Evolutionary conservation across 2,888 invertebrate genomes (phyloP), one percentile per base, ranked within the genome.

Genomic region (Theodoxus fluviatilis): DNA sequence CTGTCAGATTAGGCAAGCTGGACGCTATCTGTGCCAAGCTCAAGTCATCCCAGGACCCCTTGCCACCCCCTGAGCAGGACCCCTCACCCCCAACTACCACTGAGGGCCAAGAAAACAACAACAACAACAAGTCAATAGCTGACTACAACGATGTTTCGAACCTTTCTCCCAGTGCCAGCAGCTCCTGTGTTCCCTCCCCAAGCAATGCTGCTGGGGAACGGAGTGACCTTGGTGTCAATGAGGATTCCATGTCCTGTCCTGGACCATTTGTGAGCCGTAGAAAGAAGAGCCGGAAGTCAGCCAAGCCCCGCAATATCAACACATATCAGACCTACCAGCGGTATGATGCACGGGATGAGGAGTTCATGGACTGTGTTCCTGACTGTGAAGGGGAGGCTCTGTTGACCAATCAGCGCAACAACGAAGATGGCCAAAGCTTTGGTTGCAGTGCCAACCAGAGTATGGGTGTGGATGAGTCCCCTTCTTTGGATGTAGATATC

Each of bases 231-330:
- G n/a, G n/a, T n/a, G n/a, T n/a, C n/a, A n/a, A n/a, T n/a, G n/a
- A n/a, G n/a, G n/a, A n/a, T n/a, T n/a, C n/a, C n/a, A n/a, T n/a
- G n/a, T n/a, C n/a, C n/a, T n/a, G n/a, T n/a, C 12, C n/a, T 12
- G 6, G 25, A 35, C 47, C 47, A 9, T 64, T 65, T 25, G 72
- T 70, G 12, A 68, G 72, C 37, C 59, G 69, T 25, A 63, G 67
- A 25, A 71, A 71, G 52, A 76, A 74, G 43, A 75, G 75, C 38
- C 73, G 76, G 18, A 76, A 93, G 33, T 55, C 93, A 86, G 92
- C 93, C 87, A 91, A 92, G 80, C 94, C 94, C 0, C 89, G 93
- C 80, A 93, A 92, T 86, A n/a, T n/a, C n/a, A n/a, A n/a, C n/a
- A n/a, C n/a, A n/a, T n/a, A n/a, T n/a, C n/a, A n/a, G n/a, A n/a